Conservation (phyloP, 2,888 invertebrate species). For the Syritta pipiens region DNA sequence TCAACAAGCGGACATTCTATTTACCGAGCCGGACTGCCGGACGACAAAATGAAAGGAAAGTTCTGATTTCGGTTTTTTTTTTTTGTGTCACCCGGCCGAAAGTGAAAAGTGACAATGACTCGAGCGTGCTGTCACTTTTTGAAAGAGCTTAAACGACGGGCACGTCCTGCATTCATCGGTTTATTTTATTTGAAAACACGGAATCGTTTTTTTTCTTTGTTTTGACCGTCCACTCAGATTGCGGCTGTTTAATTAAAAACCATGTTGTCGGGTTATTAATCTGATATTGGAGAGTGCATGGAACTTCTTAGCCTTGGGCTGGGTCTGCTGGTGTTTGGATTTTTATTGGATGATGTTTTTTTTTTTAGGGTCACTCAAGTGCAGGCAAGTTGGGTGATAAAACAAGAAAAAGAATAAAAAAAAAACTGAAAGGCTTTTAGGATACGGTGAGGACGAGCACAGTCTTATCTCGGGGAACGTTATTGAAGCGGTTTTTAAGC, state of each 20-base stretch:
- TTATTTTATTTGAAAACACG: not conserved
- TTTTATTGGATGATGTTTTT: no score
- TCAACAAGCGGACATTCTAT: not conserved
- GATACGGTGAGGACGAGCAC: no score
- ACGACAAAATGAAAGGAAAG: slow-evolving; percentile 41
- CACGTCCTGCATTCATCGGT: not conserved
- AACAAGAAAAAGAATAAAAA: no score
- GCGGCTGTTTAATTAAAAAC: slow-evolving; percentile 8
- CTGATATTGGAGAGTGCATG: slow-evolving; percentile 22
- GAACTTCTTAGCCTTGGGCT: slow-evolving; percentile 6
- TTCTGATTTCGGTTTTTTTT: not conserved
- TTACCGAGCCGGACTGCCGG: no score
- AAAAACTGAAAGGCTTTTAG: no score
- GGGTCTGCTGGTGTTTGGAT: not conserved
- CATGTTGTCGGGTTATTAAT: slow-evolving; percentile 30
- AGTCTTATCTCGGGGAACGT: no score
- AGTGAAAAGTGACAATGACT: slow-evolving; percentile 11
- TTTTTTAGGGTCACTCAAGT: not conserved
- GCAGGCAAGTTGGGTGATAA: no score
- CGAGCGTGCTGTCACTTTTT: slow-evolving; percentile 36
- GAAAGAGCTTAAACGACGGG: not conserved
- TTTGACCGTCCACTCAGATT: slow-evolving; percentile 22
- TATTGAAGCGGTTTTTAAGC: no score
- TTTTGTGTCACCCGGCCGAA: not conserved
- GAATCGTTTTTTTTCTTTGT: no score